A percentile compares a stretch with the other conserved stretches of the same genome.
phyloP scores from a whole-genome alignment of 2,888 invertebrate genomes.

The Lacanobia wlatinum region DNA sequence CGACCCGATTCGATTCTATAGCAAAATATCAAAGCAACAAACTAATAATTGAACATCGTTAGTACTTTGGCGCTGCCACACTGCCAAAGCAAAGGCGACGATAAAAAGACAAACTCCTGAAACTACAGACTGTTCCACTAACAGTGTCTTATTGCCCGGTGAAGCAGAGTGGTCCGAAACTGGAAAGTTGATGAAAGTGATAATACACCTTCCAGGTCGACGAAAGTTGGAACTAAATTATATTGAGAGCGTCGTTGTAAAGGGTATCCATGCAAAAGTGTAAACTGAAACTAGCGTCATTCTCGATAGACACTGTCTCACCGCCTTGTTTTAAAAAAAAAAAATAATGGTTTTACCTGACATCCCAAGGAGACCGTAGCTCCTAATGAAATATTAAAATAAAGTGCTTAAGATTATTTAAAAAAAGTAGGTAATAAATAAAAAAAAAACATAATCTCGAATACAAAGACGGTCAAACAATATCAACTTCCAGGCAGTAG shows the following conservation, averaged over 20 bases:
- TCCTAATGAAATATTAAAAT: no score
- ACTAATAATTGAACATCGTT: conserved; percentile 25
- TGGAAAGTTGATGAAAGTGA: conserved; percentile 9
- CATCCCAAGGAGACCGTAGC: no score
- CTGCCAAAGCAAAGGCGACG: conserved; percentile 19
- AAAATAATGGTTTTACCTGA: no score
- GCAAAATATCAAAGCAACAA: conserved; percentile 6
- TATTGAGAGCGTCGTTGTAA: background rate
- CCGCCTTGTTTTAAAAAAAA: no score
- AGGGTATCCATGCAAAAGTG: background rate
- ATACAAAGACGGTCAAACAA: no score
- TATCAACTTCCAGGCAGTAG: no score
- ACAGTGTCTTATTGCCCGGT: conserved; percentile 7
- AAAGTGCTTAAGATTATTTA: no score
- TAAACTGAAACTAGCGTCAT: background rate
- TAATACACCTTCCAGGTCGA: conserved; percentile 2
- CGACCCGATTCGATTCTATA: no score
- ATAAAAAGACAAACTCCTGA: conserved; percentile 21
- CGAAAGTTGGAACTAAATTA: conserved; percentile 6
- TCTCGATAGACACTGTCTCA: background rate
- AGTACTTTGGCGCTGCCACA: conserved; percentile 21
- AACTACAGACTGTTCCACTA: conserved; percentile 26
- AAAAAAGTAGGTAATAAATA: no score
- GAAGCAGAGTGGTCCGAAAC: conserved; percentile 13
- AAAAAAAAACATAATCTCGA: no score